Conservation (phyloP, 2,113 vertebrate genomes). For the Lipophrys pholis region DNA sequence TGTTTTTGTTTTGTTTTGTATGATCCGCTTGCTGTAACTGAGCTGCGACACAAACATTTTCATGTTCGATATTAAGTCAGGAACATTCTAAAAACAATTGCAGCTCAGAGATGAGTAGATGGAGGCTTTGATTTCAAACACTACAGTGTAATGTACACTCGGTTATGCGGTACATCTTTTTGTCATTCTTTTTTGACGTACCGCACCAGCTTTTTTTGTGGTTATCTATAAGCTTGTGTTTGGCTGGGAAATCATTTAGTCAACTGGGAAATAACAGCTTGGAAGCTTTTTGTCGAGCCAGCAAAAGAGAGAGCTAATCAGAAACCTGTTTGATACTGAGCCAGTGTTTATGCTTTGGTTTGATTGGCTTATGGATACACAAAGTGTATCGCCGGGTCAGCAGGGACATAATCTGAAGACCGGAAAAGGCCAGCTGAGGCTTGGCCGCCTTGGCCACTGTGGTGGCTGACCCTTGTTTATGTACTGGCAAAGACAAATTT, state of each 20-base stretch:
- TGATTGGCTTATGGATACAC: slow-evolving; percentile 29
- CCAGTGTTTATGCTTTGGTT: slow-evolving; percentile 40
- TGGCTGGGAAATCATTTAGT: not conserved
- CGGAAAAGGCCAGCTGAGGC: slow-evolving; percentile 66
- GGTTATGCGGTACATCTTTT: too few species aligned
- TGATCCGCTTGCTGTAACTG: not conserved
- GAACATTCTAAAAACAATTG: slow-evolving; percentile 2
- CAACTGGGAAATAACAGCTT: slow-evolving; percentile 22
- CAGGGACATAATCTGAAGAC: slow-evolving; percentile 45
- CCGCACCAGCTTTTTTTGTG: not conserved
- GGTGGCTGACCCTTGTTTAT: slow-evolving; percentile 64
- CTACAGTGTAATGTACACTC: too few species aligned
- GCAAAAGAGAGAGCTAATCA: not conserved
- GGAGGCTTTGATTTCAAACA: slow-evolving; percentile 28
- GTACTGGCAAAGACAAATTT: slow-evolving; percentile 59
- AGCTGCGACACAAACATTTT: slow-evolving; percentile 17
- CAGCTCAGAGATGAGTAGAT: slow-evolving; percentile 14
- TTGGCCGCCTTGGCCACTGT: slow-evolving; percentile 51
- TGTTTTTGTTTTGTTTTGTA: slow-evolving; percentile 8
- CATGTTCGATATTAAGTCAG: slow-evolving; percentile 17
- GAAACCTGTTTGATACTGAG: slow-evolving; percentile 32
- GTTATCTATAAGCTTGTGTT: slow-evolving; percentile 8
- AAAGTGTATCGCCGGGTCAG: slow-evolving; percentile 29
- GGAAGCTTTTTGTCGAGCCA: slow-evolving; percentile 1
- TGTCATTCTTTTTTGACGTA: too few species aligned